These are phyloP conservation scores for Aporophyla nigra DNA, from an alignment of 2,888 invertebrate genomes.

Conservation along the genomic window DNA sequence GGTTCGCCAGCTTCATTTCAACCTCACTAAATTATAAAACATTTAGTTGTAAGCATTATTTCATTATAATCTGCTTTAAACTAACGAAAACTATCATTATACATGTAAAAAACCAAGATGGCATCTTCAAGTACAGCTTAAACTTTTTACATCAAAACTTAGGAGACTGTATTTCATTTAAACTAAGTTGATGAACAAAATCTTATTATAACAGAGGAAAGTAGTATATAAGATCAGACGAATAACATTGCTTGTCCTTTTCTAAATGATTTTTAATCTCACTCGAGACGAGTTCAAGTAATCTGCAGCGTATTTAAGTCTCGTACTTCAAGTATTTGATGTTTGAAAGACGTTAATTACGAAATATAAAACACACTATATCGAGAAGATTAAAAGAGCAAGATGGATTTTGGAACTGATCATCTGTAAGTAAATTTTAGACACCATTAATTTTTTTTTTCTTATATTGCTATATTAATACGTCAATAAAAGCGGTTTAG, in stretches of 20 bases:
- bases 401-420: too few relatives aligned
- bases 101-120: slow-evolving; percentile 21
- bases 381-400: not conserved
- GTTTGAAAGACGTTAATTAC: slow-evolving; percentile 11
- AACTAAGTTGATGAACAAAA: slow-evolving; percentile 46
- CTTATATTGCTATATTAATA: too few relatives aligned
- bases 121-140: slow-evolving; percentile 23
- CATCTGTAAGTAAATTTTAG: not conserved
- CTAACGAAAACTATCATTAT: slow-evolving; percentile 13
- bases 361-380: not conserved
- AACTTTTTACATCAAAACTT: slow-evolving; percentile 56
- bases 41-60: not conserved
- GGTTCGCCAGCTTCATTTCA: not conserved
- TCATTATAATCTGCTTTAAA: slow-evolving; percentile 30
- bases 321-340: not conserved
- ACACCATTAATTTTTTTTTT: not conserved
- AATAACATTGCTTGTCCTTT: slow-evolving; percentile 34
- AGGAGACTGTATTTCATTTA: slow-evolving; percentile 39
- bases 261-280: slow-evolving; percentile 40
- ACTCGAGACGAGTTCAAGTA: slow-evolving; percentile 24
- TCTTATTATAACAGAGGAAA: slow-evolving; percentile 34
- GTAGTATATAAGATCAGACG: slow-evolving; percentile 40
- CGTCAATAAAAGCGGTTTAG: too few relatives aligned
- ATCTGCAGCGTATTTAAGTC: slow-evolving; percentile 17
- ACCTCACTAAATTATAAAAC: not conserved